phyloP scores from a whole-genome alignment of 2,113 vertebrate species.

The Trichechus manatus region DNA sequence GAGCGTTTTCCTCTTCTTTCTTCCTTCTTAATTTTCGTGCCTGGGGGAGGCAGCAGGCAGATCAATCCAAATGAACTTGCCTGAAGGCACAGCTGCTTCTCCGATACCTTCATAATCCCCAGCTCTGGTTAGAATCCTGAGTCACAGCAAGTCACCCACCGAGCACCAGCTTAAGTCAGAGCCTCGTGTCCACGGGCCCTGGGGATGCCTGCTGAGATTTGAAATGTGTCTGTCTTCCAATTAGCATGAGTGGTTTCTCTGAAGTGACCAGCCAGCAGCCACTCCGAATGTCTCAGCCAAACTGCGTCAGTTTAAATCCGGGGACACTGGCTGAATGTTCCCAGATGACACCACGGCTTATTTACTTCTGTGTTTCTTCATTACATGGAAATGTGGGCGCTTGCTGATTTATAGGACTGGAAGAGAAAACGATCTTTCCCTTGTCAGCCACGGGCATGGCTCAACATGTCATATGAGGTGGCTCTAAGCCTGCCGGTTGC shows the following conservation, averaged over 20 bases:
- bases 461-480: background rate
- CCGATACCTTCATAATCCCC: background rate
- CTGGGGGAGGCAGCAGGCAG: background rate
- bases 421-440: background rate
- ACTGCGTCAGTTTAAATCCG: background rate
- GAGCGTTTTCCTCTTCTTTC: too few relatives aligned
- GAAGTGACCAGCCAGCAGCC: background rate
- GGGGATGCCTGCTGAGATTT: background rate
- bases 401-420: background rate
- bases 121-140: background rate
- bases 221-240: background rate
- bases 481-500: background rate
- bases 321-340: rapidly evolving
- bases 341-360: background rate
- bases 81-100: background rate
- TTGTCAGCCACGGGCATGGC: background rate
- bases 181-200: background rate
- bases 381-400: background rate
- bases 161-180: background rate
- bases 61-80: background rate
- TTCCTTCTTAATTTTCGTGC: background rate
- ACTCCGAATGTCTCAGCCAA: background rate
- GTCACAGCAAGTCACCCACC: background rate
- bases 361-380: background rate
- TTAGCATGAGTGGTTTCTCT: background rate